Base-by-base conservation (phyloP, 1,140 invertebrate genomes). In the Cydia amplana region DNA sequence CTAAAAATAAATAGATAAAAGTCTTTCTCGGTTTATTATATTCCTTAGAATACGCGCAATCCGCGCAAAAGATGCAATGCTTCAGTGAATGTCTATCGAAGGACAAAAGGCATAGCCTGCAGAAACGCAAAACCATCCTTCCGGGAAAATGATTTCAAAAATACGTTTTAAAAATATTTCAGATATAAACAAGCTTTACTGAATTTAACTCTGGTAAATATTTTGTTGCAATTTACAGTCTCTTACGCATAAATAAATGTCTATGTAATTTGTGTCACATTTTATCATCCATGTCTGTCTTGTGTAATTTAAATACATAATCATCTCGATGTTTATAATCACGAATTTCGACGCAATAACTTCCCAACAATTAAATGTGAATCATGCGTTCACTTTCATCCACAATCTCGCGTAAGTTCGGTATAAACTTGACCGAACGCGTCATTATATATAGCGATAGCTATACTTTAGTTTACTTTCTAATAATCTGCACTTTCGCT, bases 401-500 rank as follows among this genome's bases (percentile, higher is more conserved):
- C 32, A 36, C 12, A 67, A 16, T 67, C 64, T 70, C 28, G 65
- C 28, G 65, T 70, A 70, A 70, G 65, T 70, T 70, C 32, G 65
- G 32, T n/a, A 70, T 70, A 70, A 70, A 43, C 16, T 70, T 70
- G 28, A 70, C 16, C 32, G 43, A 43, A 70, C 28, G 4, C 65
- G 65, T 28, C 32, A 70, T 70, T 70, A 70, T 36, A 65, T 65
- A 40, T n/a, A n/a, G n/a, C 65, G 32, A 70, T 43, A 70, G 28
- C 64, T 70, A 70, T 20, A 70, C 65, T 70, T 70, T 70, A 73
- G 72, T 79, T 75, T 67, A 64, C 82, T 83, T 82, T 83, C 80
- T 83, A 83, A 80, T 80, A 72, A 25, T 74, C 49, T 78, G 72
- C 75, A 82, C 81, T 84, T 83, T 84, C 83, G 79, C 81, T 83